phyloP scores from a whole-genome alignment of 1,140 invertebrate species.

The Druon quercuslanigerum region DNA sequence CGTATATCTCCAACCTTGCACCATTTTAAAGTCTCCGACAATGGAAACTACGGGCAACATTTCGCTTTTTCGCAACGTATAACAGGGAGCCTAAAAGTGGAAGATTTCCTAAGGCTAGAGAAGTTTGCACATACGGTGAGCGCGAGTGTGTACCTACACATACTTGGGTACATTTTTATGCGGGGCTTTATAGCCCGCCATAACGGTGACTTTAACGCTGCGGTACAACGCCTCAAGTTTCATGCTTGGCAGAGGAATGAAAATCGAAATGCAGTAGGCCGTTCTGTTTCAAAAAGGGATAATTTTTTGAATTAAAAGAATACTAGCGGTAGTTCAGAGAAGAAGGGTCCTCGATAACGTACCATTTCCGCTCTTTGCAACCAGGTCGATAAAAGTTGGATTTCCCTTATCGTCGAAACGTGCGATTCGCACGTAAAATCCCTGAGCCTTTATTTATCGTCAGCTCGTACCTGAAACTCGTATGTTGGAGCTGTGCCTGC shows the following conservation, averaged over 20 bases:
- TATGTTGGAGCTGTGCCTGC: constrained; percentile 36
- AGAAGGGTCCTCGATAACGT: constrained; percentile 37
- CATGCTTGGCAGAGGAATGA: constrained; percentile 50
- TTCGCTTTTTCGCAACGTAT: constrained; percentile 20
- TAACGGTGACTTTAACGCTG: constrained; percentile 55
- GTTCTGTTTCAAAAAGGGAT: not conserved
- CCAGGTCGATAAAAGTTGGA: constrained; percentile 41
- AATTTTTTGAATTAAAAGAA: not conserved
- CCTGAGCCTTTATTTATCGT: constrained; percentile 54
- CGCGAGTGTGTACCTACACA: not conserved
- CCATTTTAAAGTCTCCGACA: constrained; percentile 22
- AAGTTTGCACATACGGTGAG: too few relatives aligned
- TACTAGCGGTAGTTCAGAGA: not conserved
- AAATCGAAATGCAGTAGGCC: not conserved
- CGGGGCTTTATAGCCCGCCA: constrained; percentile 55
- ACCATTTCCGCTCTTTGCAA: constrained; percentile 40
- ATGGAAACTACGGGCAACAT: constrained; percentile 26
- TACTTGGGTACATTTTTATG: constrained; percentile 20
- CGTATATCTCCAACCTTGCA: constrained; percentile 21
- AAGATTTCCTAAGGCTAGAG: too few relatives aligned
- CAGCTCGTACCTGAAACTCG: constrained; percentile 48
- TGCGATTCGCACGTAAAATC: constrained; percentile 56
- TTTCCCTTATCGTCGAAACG: constrained; percentile 51
- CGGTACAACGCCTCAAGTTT: constrained; percentile 48
- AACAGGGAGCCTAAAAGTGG: not conserved